Base-by-base conservation (phyloP, 2,888 invertebrate genomes). In the Limnephilus marmoratus region DNA sequence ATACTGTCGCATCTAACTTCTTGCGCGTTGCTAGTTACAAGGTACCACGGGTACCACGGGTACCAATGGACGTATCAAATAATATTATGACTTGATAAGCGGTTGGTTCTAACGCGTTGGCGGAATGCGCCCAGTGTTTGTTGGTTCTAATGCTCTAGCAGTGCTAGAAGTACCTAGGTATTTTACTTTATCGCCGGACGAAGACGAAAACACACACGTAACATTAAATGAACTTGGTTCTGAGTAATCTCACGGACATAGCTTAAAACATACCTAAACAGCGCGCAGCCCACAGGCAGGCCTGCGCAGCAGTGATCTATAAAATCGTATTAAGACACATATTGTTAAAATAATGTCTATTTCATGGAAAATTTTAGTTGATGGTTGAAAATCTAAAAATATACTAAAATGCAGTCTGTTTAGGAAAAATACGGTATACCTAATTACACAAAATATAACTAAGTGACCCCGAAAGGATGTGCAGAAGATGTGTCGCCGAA, bases 1-100 rank as follows among this genome's bases (percentile, higher is more conserved):
- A 49, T 86, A 29, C 88, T 80, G 88, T 37, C 88, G 88, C 88
- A 80, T 80, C 88, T 80, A 29, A 89, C 88, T 81, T 89, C 81
- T 89, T 80, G 88, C 86, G n/a, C 80, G 68, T 49, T 53, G 18
- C 53, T 53, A 53, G 53, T 15, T 53, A 53, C 18, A 4, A n/a
- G n/a, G n/a, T 31, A 31, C 31, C 1, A 15, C n/a, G n/a, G 53
- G 53, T 68, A n/a, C 81, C 34, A 80, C 81, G n/a, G 81, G 34
- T 53, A 80, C 81, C 41, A 89, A 24, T 53, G 68, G 68, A 87
- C 87, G 31, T 85, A 87, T 89, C 88, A 37, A 81, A 80, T 68
- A 68, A 68, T 80, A 80, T 89, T 80, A 80, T 29, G 68, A 31
- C 68, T 37, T 80, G 88, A 89, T 89, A 89, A 89, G 88, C 81